phyloP scores from a whole-genome alignment of 2,888 invertebrate genomes.

The Synergus japonicus region DNA sequence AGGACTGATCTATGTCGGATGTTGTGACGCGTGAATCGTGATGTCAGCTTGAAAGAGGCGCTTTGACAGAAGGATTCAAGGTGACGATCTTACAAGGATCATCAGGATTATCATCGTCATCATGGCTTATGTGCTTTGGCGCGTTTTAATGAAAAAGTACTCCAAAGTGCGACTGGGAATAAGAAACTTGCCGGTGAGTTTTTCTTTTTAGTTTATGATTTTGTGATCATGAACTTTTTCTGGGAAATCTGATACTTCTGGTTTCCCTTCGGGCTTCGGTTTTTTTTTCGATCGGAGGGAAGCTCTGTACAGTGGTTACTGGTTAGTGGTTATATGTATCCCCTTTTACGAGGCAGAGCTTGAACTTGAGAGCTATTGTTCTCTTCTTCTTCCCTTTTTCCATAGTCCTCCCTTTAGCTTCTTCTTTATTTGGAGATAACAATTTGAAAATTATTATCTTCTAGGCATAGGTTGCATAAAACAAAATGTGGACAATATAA shows the following conservation, averaged over 20 bases:
- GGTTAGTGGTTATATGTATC: background rate
- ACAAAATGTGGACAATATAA: too few relatives aligned
- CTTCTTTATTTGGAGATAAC: background rate
- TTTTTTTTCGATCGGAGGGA: conserved; percentile 8
- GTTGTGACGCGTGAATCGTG: conserved; percentile 52
- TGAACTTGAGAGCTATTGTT: conserved; percentile 31
- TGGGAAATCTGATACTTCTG: background rate
- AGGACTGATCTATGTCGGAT: conserved; percentile 51
- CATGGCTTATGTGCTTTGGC: conserved; percentile 82
- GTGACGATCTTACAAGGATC: conserved; percentile 52
- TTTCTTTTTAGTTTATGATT: conserved; percentile 19
- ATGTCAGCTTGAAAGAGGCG: conserved; percentile 43
- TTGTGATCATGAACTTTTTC: background rate
- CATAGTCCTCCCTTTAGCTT: background rate
- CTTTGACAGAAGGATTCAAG: conserved; percentile 54
- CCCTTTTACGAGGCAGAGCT: background rate
- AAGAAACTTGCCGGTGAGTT: conserved; percentile 74
- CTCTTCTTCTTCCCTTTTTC: background rate
- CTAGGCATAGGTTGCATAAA: background rate
- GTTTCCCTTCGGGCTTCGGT: background rate
- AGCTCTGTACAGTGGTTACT: conserved; percentile 1
- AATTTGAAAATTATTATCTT: background rate
- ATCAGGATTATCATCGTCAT: conserved; percentile 54
- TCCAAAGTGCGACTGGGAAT: conserved; percentile 80
- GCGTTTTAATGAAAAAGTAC: conserved; percentile 82